Evolutionary conservation across 92 coral and sea anemone species (phyloP).

Genomic region (Virgularia gustaviana): DNA sequence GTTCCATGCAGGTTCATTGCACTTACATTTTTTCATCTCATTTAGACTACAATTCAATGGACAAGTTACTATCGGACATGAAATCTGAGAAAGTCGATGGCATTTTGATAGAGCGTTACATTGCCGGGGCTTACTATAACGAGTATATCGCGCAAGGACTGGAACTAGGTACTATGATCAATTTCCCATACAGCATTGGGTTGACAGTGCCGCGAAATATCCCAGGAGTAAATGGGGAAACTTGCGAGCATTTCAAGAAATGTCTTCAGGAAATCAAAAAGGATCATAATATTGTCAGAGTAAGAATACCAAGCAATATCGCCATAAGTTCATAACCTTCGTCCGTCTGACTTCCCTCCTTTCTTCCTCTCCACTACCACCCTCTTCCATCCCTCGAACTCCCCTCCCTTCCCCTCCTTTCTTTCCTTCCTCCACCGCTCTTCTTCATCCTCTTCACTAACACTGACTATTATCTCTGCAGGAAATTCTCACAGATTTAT

Average conservation of each 20-base stretch:
- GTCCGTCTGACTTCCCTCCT: too few species aligned
- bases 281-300: constrained; percentile 36
- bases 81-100: constrained; percentile 55
- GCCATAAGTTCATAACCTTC: too few species aligned
- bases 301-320: background rate
- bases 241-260: constrained; percentile 46
- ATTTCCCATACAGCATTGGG: constrained; percentile 56
- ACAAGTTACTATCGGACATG: constrained; percentile 29
- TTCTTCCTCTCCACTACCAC: too few species aligned
- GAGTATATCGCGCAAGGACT: constrained; percentile 23
- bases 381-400: too few species aligned
- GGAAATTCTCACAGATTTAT: constrained; percentile 53
- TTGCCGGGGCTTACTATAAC: constrained; percentile 55
- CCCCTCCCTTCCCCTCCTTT: too few species aligned
- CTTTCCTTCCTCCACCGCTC: too few species aligned
- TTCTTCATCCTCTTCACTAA: too few species aligned
- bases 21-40: background rate
- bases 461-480: too few species aligned
- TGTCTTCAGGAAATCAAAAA: constrained; percentile 50
- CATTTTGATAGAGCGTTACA: constrained; percentile 67
- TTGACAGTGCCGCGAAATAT: constrained; percentile 20
- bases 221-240: background rate
- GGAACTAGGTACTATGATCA: constrained; percentile 66
- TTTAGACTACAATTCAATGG: constrained; percentile 48
- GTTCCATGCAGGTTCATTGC: background rate